Conservation (phyloP, 2,113 vertebrate genomes). For the Nesogale talazaci region DNA sequence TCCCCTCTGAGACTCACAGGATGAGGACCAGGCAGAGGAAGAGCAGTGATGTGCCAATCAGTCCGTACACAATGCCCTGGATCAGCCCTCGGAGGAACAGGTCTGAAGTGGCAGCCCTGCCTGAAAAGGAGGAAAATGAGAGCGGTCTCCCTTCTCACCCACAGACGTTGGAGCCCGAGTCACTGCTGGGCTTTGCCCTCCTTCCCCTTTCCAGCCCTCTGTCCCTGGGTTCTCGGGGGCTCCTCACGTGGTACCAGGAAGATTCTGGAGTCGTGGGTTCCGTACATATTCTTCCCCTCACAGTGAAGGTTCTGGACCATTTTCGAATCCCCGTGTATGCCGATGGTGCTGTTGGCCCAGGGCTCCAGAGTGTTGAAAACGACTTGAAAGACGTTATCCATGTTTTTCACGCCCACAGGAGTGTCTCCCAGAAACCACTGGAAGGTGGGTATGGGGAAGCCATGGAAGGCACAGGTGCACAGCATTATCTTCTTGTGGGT, state of each 20-base stretch:
- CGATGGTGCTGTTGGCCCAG: conserved; percentile 68
- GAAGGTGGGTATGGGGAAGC: neutral
- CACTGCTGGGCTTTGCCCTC: too few relatives aligned
- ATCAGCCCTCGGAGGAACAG: neutral
- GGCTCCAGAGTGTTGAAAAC: neutral
- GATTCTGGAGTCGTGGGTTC: neutral
- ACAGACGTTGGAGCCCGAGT: too few relatives aligned
- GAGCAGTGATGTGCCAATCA: neutral
- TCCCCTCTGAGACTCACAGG: neutral
- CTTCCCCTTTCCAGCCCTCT: neutral
- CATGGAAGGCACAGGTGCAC: conserved; percentile 44
- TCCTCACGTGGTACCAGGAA: conserved; percentile 44
- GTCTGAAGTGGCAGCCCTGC: neutral
- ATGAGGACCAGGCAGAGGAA: conserved; percentile 44
- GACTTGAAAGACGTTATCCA: neutral
- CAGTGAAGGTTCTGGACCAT: neutral
- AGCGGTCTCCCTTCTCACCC: rapidly evolving
- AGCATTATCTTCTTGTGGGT: neutral
- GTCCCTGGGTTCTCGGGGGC: neutral
- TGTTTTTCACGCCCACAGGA: neutral
- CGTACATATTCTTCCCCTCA: conserved; percentile 44
- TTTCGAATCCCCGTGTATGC: neutral
- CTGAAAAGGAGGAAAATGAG: conserved; percentile 7
- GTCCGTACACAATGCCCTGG: conserved; percentile 7
- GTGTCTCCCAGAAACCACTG: conserved; percentile 13